Conservation (phyloP, 1,140 invertebrate species). For the Gonatopus flavifemur region DNA sequence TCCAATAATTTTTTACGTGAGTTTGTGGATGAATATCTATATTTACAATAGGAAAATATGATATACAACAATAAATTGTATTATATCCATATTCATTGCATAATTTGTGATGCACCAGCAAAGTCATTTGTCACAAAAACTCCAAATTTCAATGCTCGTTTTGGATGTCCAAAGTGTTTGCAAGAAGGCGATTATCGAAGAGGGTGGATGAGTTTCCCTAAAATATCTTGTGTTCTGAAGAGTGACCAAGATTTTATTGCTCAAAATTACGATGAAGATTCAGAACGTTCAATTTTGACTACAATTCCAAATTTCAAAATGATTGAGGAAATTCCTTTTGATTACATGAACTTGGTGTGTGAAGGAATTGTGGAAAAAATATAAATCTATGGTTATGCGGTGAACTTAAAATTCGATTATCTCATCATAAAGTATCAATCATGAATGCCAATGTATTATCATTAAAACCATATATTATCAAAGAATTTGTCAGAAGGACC, state of each 20-base stretch:
- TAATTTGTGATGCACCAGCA: conserved; percentile 38
- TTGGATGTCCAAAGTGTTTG: conserved; percentile 39
- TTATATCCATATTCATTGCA: conserved; percentile 21
- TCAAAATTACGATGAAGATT: conserved; percentile 12
- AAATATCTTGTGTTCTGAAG: conserved; percentile 5
- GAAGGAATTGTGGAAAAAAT: conserved; percentile 33
- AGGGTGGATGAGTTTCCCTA: conserved; percentile 29
- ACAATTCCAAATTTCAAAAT: conserved; percentile 24
- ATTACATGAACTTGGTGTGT: conserved; percentile 37
- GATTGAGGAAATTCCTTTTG: conserved; percentile 26
- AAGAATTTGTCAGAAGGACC: conserved; percentile 50
- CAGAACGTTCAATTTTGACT: conserved; percentile 11
- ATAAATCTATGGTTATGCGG: conserved; percentile 27
- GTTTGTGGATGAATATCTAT: conserved; percentile 38
- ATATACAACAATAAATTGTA: conserved; percentile 19
- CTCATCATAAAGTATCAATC: background rate
- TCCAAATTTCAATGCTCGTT: conserved; percentile 22
- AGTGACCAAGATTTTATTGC: conserved; percentile 18
- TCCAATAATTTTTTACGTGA: conserved; percentile 31
- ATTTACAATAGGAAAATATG: conserved; percentile 23
- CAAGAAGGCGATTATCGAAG: conserved; percentile 28
- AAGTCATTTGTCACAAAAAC: conserved; percentile 27
- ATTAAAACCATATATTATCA: conserved; percentile 24
- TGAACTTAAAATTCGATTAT: conserved; percentile 12
- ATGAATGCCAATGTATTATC: background rate